Evolutionary conservation across 2,888 invertebrate genomes (phyloP).

Genomic region (Chrysotoxum bicinctum): DNA sequence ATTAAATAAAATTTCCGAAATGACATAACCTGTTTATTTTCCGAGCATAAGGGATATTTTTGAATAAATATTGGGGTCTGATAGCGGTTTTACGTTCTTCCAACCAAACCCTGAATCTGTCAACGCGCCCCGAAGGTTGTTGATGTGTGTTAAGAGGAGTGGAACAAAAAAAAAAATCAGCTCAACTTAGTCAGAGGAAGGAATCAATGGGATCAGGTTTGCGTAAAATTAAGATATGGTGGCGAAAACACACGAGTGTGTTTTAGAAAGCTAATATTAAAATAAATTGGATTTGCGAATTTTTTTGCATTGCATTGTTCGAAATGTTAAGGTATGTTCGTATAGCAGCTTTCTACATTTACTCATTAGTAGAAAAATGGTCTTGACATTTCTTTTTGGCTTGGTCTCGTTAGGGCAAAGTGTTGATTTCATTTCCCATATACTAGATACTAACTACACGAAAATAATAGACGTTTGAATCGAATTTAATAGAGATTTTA

Average conservation of each 20-base stretch:
- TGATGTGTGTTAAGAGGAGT: slow-evolving; percentile 47
- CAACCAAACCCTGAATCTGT: slow-evolving; percentile 22
- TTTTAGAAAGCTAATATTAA: slow-evolving; percentile 45
- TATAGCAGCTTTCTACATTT: not conserved
- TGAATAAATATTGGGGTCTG: slow-evolving; percentile 62
- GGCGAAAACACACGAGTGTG: not conserved
- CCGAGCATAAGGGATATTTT: slow-evolving; percentile 63
- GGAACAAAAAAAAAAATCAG: slow-evolving; percentile 15
- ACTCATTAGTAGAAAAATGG: slow-evolving; percentile 57
- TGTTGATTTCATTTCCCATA: too few relatives aligned
- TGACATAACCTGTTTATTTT: slow-evolving; percentile 78
- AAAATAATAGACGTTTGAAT: too few relatives aligned
- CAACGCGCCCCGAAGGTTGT: slow-evolving; percentile 57
- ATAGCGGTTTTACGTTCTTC: too few relatives aligned
- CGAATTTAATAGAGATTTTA: too few relatives aligned
- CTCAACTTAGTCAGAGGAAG: slow-evolving; percentile 6
- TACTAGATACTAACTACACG: too few relatives aligned
- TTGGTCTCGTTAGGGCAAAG: too few relatives aligned
- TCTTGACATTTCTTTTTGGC: too few relatives aligned
- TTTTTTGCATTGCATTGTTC: slow-evolving; percentile 48
- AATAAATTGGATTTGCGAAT: slow-evolving; percentile 56
- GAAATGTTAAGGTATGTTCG: slow-evolving; percentile 10
- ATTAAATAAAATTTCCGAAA: slow-evolving; percentile 81
- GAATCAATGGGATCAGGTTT: slow-evolving; percentile 66
- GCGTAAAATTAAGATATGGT: slow-evolving; percentile 63